Evolutionary conservation across 2,888 invertebrate genomes (phyloP), one percentile per base, ranked within the genome.

Genomic region (Dugesia japonica): DNA sequence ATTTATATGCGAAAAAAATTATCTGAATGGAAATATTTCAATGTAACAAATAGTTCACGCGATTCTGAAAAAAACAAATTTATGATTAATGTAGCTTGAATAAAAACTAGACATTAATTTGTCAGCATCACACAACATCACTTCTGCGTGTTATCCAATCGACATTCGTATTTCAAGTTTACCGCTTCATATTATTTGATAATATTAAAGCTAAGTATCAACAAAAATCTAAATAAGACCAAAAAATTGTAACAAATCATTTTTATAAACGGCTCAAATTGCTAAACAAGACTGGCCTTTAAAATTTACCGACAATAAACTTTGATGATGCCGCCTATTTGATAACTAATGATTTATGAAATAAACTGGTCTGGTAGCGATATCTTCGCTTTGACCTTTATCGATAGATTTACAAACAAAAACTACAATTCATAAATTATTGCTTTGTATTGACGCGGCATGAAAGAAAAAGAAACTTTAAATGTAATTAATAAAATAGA

Each of bases 71-170:
- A 31, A 56, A 56, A 23, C 56, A 56, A 56, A 56, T 56, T 56
- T 56, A 56, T 56, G 23, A 56, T 56, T 56, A 56, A 56, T 56
- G 56, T 56, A 20, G 56, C 56, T 56, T 56, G 56, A 56, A 56
- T 56, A n/a, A 56, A n/a, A 56, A 56, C 56, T n/a, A 56, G 56
- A 56, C 56, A 56, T 56, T n/a, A 56, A 56, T 56, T 56, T 56
- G 56, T 56, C 56, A 56, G 56, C 56, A 56, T n/a, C 31, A n/a
- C 56, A 56, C 56, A 56, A n/a, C 4, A 23, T 56, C 56, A 56
- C 17, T 56, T 23, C 56, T 56, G n/a, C 56, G 31, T 56, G 56
- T n/a, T 23, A 56, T 56, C 56, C 56, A 56, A 56, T 56, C 4
- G 56, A 56, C 56, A 56, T 56, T 56, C 56, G 56, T n/a, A 56